Percentiles rank a stretch among this genome's conserved stretches.
phyloP scores from a whole-genome alignment of 1,140 invertebrate species.

The Pseudomyrmex dendroicus region DNA sequence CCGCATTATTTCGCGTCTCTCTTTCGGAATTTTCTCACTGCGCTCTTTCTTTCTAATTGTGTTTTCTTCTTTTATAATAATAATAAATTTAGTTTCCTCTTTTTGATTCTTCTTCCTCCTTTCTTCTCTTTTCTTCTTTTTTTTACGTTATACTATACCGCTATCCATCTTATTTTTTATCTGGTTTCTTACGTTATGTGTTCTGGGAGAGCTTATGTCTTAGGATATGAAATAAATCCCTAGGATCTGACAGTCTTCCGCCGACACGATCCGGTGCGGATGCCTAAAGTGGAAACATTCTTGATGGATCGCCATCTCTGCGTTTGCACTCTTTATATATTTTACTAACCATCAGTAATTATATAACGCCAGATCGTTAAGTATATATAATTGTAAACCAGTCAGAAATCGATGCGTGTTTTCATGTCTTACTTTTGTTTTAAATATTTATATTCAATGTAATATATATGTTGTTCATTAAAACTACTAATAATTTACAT shows the following conservation, averaged over 20 bases:
- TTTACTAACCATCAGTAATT: background rate
- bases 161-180: slow-evolving; percentile 54
- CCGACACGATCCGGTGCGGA: slow-evolving; percentile 8
- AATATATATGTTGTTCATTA: background rate
- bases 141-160: background rate
- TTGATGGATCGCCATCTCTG: slow-evolving; percentile 22
- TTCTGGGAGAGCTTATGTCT: slow-evolving; percentile 34
- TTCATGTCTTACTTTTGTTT: background rate
- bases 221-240: slow-evolving; percentile 57
- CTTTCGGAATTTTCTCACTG: background rate
- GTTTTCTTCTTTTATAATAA: slow-evolving; percentile 16
- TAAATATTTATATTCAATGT: background rate
- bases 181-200: slow-evolving; percentile 31
- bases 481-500: background rate
- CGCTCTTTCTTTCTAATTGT: too few species aligned
- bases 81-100: slow-evolving; percentile 23
- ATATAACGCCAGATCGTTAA: slow-evolving; percentile 5
- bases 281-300: slow-evolving; percentile 39
- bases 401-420: background rate
- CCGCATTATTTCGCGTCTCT: background rate
- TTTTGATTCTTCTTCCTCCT: too few species aligned
- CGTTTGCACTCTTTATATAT: background rate
- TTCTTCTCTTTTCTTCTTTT: background rate
- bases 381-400: background rate
- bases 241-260: slow-evolving; percentile 30